Percentiles rank a stretch among this genome's conserved stretches.
phyloP scores from a whole-genome alignment of 2,888 invertebrate species.

The Meandrusa payeni region DNA sequence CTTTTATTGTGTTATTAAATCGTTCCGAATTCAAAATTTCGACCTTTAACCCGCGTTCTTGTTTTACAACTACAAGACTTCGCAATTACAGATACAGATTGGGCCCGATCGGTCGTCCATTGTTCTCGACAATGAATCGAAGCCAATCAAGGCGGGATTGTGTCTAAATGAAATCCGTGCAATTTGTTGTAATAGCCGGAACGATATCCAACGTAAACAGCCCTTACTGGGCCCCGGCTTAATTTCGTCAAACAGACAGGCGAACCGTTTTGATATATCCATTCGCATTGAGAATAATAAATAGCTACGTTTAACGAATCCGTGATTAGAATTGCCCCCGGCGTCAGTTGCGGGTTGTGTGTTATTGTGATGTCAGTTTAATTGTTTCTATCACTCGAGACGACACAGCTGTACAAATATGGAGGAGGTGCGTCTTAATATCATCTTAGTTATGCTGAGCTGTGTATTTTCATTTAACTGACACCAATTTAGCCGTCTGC shows the following conservation, averaged over 20 bases:
- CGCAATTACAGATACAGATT: slow-evolving; percentile 20
- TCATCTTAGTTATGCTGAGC: no score
- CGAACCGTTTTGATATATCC: slow-evolving; percentile 57
- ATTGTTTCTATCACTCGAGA: slow-evolving; percentile 32
- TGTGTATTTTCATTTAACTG: no score
- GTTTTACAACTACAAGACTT: slow-evolving; percentile 4
- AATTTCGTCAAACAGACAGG: slow-evolving; percentile 57
- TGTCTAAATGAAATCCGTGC: slow-evolving; percentile 27
- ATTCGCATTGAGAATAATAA: slow-evolving; percentile 48
- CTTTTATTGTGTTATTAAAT: background rate
- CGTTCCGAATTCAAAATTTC: slow-evolving; percentile 8
- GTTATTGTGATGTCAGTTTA: slow-evolving; percentile 34
- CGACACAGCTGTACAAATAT: background rate
- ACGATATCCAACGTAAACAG: slow-evolving; percentile 20
- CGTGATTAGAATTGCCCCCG: slow-evolving; percentile 45
- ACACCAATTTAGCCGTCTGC: no score
- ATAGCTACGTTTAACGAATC: slow-evolving; percentile 47
- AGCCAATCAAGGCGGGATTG: slow-evolving; percentile 22
- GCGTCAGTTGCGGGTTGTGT: slow-evolving; percentile 47
- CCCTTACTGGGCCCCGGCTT: slow-evolving; percentile 33
- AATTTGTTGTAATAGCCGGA: slow-evolving; percentile 22
- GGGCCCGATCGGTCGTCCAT: slow-evolving; percentile 8
- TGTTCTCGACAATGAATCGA: slow-evolving; percentile 19
- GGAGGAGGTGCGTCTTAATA: background rate
- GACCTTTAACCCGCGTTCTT: background rate